These are phyloP conservation scores for Bombus consobrinus DNA, from an alignment of 1,140 invertebrate species.

Conservation along the genomic window DNA sequence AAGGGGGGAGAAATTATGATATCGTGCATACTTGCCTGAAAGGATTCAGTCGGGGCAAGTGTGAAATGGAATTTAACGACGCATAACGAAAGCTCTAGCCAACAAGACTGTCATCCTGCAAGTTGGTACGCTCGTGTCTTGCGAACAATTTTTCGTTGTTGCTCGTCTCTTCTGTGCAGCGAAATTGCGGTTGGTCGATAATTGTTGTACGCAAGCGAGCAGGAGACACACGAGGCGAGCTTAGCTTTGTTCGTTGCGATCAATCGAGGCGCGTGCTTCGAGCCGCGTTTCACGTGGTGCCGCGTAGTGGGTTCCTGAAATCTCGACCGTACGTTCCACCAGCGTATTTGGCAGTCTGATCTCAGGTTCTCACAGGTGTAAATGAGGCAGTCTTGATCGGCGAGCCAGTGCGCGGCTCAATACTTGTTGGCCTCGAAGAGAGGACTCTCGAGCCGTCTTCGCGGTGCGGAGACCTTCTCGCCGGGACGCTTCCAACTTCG, in stretches of 20 bases:
- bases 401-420: slow-evolving; percentile 76
- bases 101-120: slow-evolving; percentile 35
- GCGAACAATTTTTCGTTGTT: slow-evolving; percentile 30
- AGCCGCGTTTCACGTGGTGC: slow-evolving; percentile 59
- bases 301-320: slow-evolving; percentile 66
- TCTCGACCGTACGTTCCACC: slow-evolving; percentile 71
- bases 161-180: neutral
- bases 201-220: slow-evolving; percentile 20
- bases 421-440: slow-evolving; percentile 76
- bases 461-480: slow-evolving; percentile 60
- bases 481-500: slow-evolving; percentile 73
- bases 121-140: neutral
- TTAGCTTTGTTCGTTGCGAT: slow-evolving; percentile 59
- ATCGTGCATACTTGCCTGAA: slow-evolving; percentile 67
- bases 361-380: slow-evolving; percentile 64
- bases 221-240: slow-evolving; percentile 45
- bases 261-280: slow-evolving; percentile 66
- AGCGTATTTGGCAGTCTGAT: slow-evolving; percentile 68
- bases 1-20: slow-evolving; percentile 45
- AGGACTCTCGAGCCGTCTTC: slow-evolving; percentile 75
- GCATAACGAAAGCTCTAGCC: slow-evolving; percentile 58
- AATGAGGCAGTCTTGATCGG: slow-evolving; percentile 81
- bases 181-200: neutral
- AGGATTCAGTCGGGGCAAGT: slow-evolving; percentile 68
- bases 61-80: slow-evolving; percentile 64